Base-by-base conservation (phyloP, 2,113 vertebrate species). In the Solea solea region DNA sequence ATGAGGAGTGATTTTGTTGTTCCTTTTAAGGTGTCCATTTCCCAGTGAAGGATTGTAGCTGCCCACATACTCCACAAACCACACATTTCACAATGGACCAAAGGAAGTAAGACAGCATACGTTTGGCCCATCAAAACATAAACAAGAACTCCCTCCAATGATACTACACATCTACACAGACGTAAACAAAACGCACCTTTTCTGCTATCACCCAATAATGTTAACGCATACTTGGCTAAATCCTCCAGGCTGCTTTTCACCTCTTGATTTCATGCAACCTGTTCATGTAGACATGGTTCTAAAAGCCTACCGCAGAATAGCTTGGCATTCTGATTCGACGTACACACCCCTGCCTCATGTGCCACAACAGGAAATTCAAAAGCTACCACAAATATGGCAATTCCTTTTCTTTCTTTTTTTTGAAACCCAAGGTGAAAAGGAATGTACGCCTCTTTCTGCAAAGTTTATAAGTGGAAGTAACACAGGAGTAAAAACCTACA, bases 201-300 rank as follows among this genome's bases (percentile, higher is more conserved):
- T 46, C 57, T 51, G 59, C 75, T 41, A 64, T 42, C 50, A 41
- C 25, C 62, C 54, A 3, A 54, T 8, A 57, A 53, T 5, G 25
- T 67, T 21, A 62, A 52, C 74, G 70, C 48, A 45, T 44, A 82
- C 73, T 86, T 87, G 75, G 80, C 80, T 77, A 56, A 74, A 72
- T 82, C 27, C 50, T 60, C 65, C 50, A 25, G 52, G 53, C 59
- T 16, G 14, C 28, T 58, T 55, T 39, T 10, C 25, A 52, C 57
- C 50, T 63, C 52, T 27, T 11, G 62, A 68, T 61, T 28, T 60
- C 70, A 28, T 11, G 16, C 57, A 56, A 59, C 56, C 59, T 65
- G 21, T 21, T 64, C 9, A 48, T 15, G 39, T 9, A 15, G 49
- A 82, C 53, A 8, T 7, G 57, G 16, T 42, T 81, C 59, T 45